Evolutionary conservation across 2,888 invertebrate species (phyloP), one percentile per base, ranked within the genome.

Genomic region (Phortica magna): DNA sequence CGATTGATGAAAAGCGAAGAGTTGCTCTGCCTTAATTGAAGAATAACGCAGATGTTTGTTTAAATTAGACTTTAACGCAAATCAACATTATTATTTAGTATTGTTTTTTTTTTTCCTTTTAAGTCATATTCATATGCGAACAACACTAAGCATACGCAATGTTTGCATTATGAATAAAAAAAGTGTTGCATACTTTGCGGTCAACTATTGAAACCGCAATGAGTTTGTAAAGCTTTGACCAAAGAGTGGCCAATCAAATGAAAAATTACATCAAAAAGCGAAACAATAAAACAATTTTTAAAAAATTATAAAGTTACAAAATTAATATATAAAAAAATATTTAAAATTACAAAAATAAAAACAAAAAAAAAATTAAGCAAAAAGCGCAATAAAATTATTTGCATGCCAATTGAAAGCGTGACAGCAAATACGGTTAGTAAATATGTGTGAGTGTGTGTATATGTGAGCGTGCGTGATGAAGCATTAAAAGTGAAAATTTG

Each of bases 371-470:
- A 61, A 64, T 31, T 22, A 31, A 39, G 12, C 17, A 55, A 55
- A 55, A 31, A 31, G 31, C 31, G 14, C 31, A 67, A 67, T 67
- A 42, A 67, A 67, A 67, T 43, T 67, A 19, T 67, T 67, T 41
- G 67, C 67, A 61, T 61, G 31, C 19, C 61, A 61, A 61, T 19
- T 61, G 10, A 12, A 55, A 12, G 17, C 17, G 31, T 31, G 31
- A 31, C 31, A 4, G 31, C 31, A 31, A 31, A 31, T 31, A 31
- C 5, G 5, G 2, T 31, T 31, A 4, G 0, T 31, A 31, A 4
- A n/a, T n/a, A n/a, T n/a, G n/a, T n/a, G n/a, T n/a, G n/a, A n/a
- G n/a, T n/a, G n/a, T n/a, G n/a, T n/a, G n/a, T n/a, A n/a, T n/a
- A n/a, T n/a, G n/a, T n/a, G n/a, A n/a, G n/a, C n/a, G n/a, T n/a